These are phyloP conservation scores for Sinopyrophorus schimmeli DNA, from an alignment of 2,888 invertebrate species.

Conservation along the genomic window DNA sequence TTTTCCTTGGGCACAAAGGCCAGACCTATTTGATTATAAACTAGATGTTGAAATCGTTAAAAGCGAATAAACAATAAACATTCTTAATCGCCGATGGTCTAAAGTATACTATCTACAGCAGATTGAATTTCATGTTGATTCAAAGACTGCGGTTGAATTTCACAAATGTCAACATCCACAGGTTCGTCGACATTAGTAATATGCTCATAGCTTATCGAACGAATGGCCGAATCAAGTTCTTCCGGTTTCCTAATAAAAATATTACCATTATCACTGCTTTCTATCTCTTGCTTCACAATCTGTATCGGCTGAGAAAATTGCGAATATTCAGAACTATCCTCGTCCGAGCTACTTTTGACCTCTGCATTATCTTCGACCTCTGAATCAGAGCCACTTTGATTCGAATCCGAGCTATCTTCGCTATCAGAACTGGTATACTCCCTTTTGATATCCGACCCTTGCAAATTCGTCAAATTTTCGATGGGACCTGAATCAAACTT, in stretches of 20 bases:
- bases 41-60: neutral
- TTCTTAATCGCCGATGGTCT: neutral
- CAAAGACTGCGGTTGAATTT: slow-evolving; percentile 44
- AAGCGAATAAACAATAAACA: slow-evolving; percentile 2
- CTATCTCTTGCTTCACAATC: neutral
- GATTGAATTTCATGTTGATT: slow-evolving; percentile 54
- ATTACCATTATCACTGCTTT: slow-evolving; percentile 20
- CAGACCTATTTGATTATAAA: neutral
- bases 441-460: too few species aligned
- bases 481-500: slow-evolving; percentile 22
- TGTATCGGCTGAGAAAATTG: slow-evolving; percentile 1
- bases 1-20: neutral
- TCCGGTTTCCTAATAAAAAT: slow-evolving; percentile 43
- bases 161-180: slow-evolving; percentile 40
- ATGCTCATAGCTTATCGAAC: slow-evolving; percentile 49
- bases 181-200: slow-evolving; percentile 37
- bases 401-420: slow-evolving; percentile 33
- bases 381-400: slow-evolving; percentile 31
- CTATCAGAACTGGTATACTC: slow-evolving; percentile 23
- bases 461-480: too few species aligned
- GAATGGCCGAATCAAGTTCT: slow-evolving; percentile 51
- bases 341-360: slow-evolving; percentile 32
- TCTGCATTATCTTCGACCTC: slow-evolving; percentile 31
- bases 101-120: slow-evolving; percentile 53
- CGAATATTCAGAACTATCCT: slow-evolving; percentile 21